Base-by-base conservation (phyloP, 2,797 vertebrate genomes). In the Adrianichthys oophorus region DNA sequence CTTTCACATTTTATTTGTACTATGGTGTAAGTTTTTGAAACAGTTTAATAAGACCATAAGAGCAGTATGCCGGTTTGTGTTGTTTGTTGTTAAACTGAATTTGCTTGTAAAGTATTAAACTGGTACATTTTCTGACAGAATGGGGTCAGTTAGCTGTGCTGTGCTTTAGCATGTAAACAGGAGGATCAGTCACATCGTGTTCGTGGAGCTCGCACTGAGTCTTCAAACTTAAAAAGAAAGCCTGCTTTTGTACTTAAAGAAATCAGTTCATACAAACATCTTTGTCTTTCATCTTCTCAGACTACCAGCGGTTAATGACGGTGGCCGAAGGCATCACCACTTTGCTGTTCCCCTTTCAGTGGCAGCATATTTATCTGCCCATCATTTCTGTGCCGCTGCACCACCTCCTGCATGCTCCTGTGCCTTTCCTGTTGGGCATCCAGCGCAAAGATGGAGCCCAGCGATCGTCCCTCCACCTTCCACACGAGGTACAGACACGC, bases 321-420 rank as follows among this genome's bases (percentile, higher is more conserved):
- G 95, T 99, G 68, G 96, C 96, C 0, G 98, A 99, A 79, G 93
- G 96, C 41, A 89, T 99, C 88, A 95, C 93, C 0, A 94, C 95
- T 0, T 90, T 99, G 62, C 88, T 99, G 26, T 99, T 99, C 92
- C 98, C 98, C 0, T 99, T 99, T 87, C 96, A 98, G 65, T 99
- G 97, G 98, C 96, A 98, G 73, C 97, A 99, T 4, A 95, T 99
- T 4, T 99, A 99, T 1, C 93, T 99, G 24, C 98, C 98, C 70
- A 97, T 99, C 78, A 93, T 98, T 21, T 97, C 98, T 10, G 91
- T 95, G 0, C 96, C 96, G 0, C 90, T 98, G 7, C 91, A 96
- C 55, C 96, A 99, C 87, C 98, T 99, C 63, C 92, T 99, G 63
- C 97, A 99, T 0, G 97, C 97, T 54, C 98, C 98, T 0, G 95